Conservation (phyloP, 2,113 vertebrate genomes). For the Typhlomys cinereus region DNA sequence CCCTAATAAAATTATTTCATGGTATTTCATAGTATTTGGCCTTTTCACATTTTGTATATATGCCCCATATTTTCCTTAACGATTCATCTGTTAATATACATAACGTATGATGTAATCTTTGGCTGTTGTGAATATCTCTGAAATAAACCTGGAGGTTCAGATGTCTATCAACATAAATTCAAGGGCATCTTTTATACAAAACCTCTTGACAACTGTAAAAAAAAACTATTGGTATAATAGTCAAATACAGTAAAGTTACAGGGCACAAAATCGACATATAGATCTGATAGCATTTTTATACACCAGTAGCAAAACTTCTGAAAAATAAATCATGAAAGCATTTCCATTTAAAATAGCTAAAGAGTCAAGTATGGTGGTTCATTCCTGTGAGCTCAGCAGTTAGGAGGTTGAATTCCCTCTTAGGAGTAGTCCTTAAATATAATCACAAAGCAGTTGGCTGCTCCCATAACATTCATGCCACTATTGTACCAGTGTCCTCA, state of each 20-base stretch:
- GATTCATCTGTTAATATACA: neutral
- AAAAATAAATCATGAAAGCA: neutral
- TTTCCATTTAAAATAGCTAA: neutral
- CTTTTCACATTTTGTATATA: neutral
- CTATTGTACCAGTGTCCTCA: too few species aligned
- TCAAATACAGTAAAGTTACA: neutral
- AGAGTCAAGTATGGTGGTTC: neutral
- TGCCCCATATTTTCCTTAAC: neutral
- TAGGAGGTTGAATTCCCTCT: neutral
- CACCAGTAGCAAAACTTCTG: neutral
- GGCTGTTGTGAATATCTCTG: neutral
- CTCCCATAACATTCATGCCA: too few species aligned
- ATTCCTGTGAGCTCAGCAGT: neutral
- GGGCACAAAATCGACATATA: neutral
- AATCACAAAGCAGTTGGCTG: too few species aligned
- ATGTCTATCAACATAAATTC: neutral
- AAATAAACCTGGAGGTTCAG: neutral
- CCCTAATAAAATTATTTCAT: neutral
- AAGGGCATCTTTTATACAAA: neutral
- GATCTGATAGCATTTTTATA: neutral
- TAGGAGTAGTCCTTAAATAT: too few species aligned
- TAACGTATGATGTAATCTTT: neutral
- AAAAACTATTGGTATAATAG: neutral
- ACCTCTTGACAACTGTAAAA: neutral
- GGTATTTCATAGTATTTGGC: neutral